A percentile compares a stretch with the other conserved stretches of the same genome.
Evolutionary conservation across 1,140 invertebrate genomes (phyloP).

Genomic region (Popillia japonica): DNA sequence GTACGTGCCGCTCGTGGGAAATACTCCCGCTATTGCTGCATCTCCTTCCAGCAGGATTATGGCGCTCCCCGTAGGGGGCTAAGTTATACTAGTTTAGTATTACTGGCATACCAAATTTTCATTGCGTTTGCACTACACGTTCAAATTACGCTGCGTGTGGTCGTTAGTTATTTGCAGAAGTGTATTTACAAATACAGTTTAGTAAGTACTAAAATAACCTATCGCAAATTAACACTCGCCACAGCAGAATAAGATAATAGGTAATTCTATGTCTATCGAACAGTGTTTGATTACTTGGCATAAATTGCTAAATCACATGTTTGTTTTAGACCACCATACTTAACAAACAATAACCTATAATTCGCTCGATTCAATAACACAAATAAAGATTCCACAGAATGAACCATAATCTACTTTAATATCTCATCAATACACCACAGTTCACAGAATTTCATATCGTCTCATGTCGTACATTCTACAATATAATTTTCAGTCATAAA

Average conservation of each 20-base stretch:
- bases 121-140: too few species aligned
- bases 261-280: neutral
- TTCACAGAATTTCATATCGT: neutral
- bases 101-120: too few species aligned
- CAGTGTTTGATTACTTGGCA: neutral
- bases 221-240: too few species aligned
- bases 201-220: too few species aligned
- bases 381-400: neutral
- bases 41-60: too few species aligned
- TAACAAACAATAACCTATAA: constrained; percentile 6
- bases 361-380: neutral
- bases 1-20: too few species aligned
- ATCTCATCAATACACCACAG: neutral
- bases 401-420: neutral
- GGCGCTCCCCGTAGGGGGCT: too few species aligned
- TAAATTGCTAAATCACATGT: neutral
- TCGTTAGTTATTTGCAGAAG: too few species aligned
- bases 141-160: too few species aligned
- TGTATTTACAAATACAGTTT: too few species aligned
- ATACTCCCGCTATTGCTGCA: too few species aligned
- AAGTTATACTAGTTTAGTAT: too few species aligned
- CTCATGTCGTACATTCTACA: neutral
- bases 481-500: constrained; percentile 28
- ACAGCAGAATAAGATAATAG: neutral
- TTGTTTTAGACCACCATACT: neutral